These are phyloP conservation scores for Troides oblongomaculatus DNA, from an alignment of 2,888 invertebrate genomes.

Conservation along the genomic window DNA sequence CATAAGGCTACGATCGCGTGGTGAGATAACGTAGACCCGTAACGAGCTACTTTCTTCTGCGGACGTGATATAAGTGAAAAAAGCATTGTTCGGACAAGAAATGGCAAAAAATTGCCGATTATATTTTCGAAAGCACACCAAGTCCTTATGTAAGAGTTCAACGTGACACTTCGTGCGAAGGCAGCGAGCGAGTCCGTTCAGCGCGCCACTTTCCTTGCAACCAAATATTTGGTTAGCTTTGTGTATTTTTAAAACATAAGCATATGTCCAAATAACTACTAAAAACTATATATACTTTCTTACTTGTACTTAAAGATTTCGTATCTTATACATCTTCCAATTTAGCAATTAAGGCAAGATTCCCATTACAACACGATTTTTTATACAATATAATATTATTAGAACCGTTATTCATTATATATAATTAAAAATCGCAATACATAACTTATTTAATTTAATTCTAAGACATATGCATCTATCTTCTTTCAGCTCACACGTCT, in stretches of 20 bases:
- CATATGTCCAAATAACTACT: constrained; percentile 11
- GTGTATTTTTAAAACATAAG: constrained; percentile 35
- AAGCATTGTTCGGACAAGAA: constrained; percentile 59
- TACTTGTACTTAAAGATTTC: neutral
- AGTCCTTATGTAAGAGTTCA: constrained; percentile 79
- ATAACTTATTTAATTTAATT: no score
- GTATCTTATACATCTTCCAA: no score
- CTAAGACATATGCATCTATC: no score
- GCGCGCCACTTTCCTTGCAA: constrained; percentile 74
- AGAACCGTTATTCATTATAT: no score
- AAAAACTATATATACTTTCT: neutral
- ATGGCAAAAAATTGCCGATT: constrained; percentile 62
- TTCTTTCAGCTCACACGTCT: no score
- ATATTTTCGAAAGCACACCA: constrained; percentile 76
- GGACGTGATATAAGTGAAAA: constrained; percentile 48
- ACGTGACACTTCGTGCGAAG: constrained; percentile 70
- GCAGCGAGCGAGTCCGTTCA: constrained; percentile 58
- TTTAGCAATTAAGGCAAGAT: no score
- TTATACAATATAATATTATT: no score
- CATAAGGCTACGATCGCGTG: constrained; percentile 34
- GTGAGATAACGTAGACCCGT: constrained; percentile 38
- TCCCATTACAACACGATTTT: no score
- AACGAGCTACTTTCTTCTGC: constrained; percentile 59
- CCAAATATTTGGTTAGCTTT: constrained; percentile 66
- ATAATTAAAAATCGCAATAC: no score